These are phyloP conservation scores for Limnephilus lunatus DNA, from an alignment of 2,888 invertebrate species.

Conservation along the genomic window DNA sequence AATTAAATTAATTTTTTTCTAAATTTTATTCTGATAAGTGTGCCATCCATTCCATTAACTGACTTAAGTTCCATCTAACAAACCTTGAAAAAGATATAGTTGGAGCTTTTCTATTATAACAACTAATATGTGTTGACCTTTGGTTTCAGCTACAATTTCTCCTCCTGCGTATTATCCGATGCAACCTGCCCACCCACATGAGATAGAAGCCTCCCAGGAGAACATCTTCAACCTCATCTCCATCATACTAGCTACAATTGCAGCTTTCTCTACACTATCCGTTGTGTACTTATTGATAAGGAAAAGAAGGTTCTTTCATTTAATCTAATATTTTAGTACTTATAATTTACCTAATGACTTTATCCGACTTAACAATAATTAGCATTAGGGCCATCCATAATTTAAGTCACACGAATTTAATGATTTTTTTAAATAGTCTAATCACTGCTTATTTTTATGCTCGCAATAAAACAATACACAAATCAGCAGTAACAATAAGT, in stretches of 20 bases:
- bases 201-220: slow-evolving; percentile 66
- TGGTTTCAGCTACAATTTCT: slow-evolving; percentile 69
- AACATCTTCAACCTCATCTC: slow-evolving; percentile 69
- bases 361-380: background rate
- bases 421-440: too few relatives aligned
- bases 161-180: slow-evolving; percentile 69
- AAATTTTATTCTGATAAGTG: background rate
- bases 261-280: slow-evolving; percentile 67
- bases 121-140: background rate
- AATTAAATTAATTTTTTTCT: too few relatives aligned
- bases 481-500: too few relatives aligned
- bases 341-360: background rate
- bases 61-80: background rate
- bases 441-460: too few relatives aligned
- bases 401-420: too few relatives aligned
- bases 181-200: slow-evolving; percentile 66
- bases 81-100: too few relatives aligned
- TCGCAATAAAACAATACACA: too few relatives aligned
- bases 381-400: too few relatives aligned
- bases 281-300: slow-evolving; percentile 68
- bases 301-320: slow-evolving; percentile 67
- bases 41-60: background rate
- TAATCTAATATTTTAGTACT: background rate
- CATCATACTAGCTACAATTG: slow-evolving; percentile 66
- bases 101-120: background rate